Percentiles rank a stretch among this genome's conserved stretches.
These are phyloP conservation scores for Apteryx mantelli DNA, from an alignment of 2,113 vertebrate species.

Conservation along the genomic window DNA sequence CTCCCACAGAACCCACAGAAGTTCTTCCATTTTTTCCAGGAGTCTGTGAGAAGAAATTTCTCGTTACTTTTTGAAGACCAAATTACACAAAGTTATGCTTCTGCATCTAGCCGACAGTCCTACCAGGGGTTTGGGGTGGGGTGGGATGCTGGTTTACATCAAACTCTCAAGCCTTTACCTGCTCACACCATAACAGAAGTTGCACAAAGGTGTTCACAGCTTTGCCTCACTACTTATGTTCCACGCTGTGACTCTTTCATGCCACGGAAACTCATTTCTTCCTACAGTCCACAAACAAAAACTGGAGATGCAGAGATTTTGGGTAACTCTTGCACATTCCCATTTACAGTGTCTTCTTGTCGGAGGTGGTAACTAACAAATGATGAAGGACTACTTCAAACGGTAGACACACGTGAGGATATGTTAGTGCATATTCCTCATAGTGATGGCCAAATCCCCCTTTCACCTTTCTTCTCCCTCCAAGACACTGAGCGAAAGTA, in stretches of 20 bases:
- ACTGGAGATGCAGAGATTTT: not conserved
- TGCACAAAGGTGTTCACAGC: not conserved
- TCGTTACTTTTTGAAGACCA: not conserved
- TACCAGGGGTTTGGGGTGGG: not conserved
- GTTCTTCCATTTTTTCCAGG: not conserved
- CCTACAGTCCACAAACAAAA: not conserved
- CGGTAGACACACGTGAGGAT: not conserved
- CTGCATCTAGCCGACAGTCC: not conserved
- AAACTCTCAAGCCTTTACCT: not conserved
- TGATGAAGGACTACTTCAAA: not conserved
- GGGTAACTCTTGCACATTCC: not conserved
- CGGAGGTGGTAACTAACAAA: not conserved
- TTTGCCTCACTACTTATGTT: not conserved
- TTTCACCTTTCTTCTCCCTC: not conserved
- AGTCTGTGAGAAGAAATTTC: not conserved
- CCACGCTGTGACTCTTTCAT: too few relatives aligned
- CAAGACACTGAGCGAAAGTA: not conserved
- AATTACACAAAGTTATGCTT: not conserved
- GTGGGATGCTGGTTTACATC: not conserved
- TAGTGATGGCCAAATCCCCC: fast-evolving
- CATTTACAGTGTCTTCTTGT: not conserved
- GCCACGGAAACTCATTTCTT: not conserved
- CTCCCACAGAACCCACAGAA: fast-evolving
- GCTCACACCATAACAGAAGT: not conserved
- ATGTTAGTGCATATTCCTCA: too few relatives aligned